Conservation (phyloP, 2,888 invertebrate species). For the Caenorhabditis parvicauda region DNA sequence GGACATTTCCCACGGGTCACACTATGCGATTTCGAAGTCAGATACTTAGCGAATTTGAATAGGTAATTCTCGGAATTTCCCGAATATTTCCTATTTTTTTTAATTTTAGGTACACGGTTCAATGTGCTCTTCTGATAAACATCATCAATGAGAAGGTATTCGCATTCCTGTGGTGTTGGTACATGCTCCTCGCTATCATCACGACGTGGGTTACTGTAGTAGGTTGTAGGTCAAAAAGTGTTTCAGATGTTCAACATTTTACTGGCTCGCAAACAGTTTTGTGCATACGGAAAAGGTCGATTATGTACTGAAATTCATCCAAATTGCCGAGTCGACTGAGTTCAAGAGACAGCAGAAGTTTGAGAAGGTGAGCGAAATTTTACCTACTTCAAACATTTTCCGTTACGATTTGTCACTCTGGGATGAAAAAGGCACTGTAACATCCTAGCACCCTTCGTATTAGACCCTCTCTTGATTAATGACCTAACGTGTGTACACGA, state of each 20-base stretch:
- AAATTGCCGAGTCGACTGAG: constrained; percentile 43
- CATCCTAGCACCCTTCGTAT: too few relatives aligned
- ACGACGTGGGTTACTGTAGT: constrained; percentile 39
- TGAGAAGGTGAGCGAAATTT: constrained; percentile 26
- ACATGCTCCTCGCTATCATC: constrained; percentile 50
- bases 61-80: constrained; percentile 15
- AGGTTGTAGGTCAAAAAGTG: neutral
- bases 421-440: too few relatives aligned
- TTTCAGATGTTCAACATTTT: constrained; percentile 49
- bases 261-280: constrained; percentile 54
- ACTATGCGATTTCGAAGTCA: constrained; percentile 61
- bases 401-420: too few relatives aligned
- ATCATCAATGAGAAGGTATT: constrained; percentile 62
- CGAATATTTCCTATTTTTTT: neutral
- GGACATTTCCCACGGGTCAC: constrained; percentile 61
- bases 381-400: too few relatives aligned
- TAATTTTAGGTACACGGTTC: constrained; percentile 55
- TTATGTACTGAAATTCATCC: constrained; percentile 56
- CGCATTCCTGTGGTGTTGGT: constrained; percentile 62
- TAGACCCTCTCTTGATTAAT: too few relatives aligned
- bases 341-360: constrained; percentile 30
- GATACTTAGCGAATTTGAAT: constrained; percentile 60
- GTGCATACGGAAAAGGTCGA: constrained; percentile 54
- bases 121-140: constrained; percentile 61
- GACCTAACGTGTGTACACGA: too few relatives aligned